These are phyloP conservation scores for Oreohelix idahoensis DNA, from an alignment of 1,140 invertebrate species.

Conservation along the genomic window DNA sequence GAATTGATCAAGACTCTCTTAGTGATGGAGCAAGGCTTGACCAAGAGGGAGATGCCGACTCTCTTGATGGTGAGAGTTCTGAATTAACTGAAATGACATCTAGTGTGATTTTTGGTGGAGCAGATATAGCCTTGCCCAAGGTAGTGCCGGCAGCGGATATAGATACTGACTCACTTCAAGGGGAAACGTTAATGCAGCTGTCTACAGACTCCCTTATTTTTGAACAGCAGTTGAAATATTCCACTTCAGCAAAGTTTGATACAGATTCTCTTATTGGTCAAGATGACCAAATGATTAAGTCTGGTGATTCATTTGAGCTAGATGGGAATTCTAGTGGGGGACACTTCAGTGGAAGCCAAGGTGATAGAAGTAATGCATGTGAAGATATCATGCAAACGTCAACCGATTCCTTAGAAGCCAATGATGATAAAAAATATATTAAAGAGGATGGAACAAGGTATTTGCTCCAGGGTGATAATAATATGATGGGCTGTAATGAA, in stretches of 20 bases:
- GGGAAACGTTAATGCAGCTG: conserved; percentile 69
- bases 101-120: conserved; percentile 56
- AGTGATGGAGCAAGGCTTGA: conserved; percentile 60
- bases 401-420: conserved; percentile 78
- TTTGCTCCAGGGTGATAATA: conserved; percentile 47
- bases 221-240: conserved; percentile 46
- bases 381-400: conserved; percentile 73
- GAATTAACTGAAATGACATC: conserved; percentile 67
- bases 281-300: conserved; percentile 70
- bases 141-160: conserved; percentile 41
- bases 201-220: conserved; percentile 62
- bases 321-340: conserved; percentile 48
- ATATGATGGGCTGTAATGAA: conserved; percentile 63
- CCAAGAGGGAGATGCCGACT: conserved; percentile 60
- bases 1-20: conserved; percentile 69
- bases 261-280: conserved; percentile 74
- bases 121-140: conserved; percentile 29
- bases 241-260: conserved; percentile 73
- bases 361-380: conserved; percentile 15
- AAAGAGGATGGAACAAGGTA: conserved; percentile 71
- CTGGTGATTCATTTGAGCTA: conserved; percentile 79
- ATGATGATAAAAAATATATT: conserved; percentile 58
- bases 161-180: conserved; percentile 76
- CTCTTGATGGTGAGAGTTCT: conserved; percentile 63
- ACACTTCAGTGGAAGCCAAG: conserved; percentile 24